Conservation (phyloP, 2,113 vertebrate species). For the Indicator maculatus region DNA sequence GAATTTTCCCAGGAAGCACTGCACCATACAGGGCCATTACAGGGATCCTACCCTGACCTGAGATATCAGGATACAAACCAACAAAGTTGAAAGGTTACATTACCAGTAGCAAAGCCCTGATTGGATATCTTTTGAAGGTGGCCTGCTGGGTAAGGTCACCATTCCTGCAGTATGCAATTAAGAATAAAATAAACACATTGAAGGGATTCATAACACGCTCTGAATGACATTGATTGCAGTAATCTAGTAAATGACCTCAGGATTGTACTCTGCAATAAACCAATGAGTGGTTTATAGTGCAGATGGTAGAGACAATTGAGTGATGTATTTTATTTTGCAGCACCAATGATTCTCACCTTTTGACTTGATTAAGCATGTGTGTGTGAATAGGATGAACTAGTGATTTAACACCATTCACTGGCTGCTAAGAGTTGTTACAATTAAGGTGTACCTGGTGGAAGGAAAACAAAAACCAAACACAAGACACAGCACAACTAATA, state of each 20-base stretch:
- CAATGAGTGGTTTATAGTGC: conserved; percentile 68
- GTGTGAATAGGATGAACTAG: conserved; percentile 69
- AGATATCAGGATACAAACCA: conserved; percentile 12
- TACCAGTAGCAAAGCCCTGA: conserved; percentile 44
- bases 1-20: background rate
- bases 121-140: conserved; percentile 62
- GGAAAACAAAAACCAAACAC: background rate
- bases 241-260: conserved; percentile 76
- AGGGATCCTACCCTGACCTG: background rate
- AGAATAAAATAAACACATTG: conserved; percentile 79
- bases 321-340: conserved; percentile 76
- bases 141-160: conserved; percentile 75
- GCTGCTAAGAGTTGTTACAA: conserved; percentile 41
- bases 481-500: background rate
- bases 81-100: conserved; percentile 37
- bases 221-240: conserved; percentile 77
- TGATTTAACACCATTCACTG: conserved; percentile 67
- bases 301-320: conserved; percentile 66
- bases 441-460: conserved; percentile 19
- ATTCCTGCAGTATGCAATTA: conserved; percentile 78
- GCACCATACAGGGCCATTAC: background rate
- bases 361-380: conserved; percentile 74
- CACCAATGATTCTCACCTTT: conserved; percentile 76
- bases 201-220: conserved; percentile 74
- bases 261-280: conserved; percentile 78